Conservation (phyloP, 2,113 vertebrate species). For the Pungitius pungitius region DNA sequence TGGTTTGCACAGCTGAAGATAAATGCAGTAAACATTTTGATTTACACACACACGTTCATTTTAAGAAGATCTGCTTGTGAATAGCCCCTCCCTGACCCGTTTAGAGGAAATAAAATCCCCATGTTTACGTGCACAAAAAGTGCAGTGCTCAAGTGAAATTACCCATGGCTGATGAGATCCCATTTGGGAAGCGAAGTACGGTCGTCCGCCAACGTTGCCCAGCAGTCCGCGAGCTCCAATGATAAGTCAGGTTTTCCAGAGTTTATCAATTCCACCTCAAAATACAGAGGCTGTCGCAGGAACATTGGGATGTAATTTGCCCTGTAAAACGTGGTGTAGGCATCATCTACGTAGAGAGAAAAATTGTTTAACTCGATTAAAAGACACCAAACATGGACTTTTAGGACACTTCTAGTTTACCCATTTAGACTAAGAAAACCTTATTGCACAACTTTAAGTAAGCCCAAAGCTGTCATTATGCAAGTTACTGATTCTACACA, state of each 20-base stretch:
- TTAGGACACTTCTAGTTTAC: not conserved
- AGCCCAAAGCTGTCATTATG: not conserved
- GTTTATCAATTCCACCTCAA: conserved; percentile 73
- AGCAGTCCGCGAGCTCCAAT: conserved; percentile 77
- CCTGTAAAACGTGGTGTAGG: conserved; percentile 59
- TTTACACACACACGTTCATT: not conserved
- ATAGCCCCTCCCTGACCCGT: no score
- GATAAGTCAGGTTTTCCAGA: conserved; percentile 58
- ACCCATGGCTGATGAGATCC: conserved; percentile 78
- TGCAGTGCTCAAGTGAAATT: no score
- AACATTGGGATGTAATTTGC: conserved; percentile 64
- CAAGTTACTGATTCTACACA: not conserved
- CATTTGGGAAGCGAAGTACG: conserved; percentile 65
- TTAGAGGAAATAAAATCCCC: no score
- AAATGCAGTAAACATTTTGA: not conserved
- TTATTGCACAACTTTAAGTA: not conserved
- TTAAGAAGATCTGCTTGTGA: no score
- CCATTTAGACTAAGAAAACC: not conserved
- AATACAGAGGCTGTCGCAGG: conserved; percentile 72
- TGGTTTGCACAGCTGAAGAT: conserved; percentile 70
- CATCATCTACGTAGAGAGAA: conserved; percentile 53
- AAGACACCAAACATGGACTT: not conserved
- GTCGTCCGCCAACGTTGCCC: conserved; percentile 68
- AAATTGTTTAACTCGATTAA: not conserved
- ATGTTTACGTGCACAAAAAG: no score